Conservation (phyloP, 1,140 invertebrate genomes). For the Cyrtorhinus lividipennis region DNA sequence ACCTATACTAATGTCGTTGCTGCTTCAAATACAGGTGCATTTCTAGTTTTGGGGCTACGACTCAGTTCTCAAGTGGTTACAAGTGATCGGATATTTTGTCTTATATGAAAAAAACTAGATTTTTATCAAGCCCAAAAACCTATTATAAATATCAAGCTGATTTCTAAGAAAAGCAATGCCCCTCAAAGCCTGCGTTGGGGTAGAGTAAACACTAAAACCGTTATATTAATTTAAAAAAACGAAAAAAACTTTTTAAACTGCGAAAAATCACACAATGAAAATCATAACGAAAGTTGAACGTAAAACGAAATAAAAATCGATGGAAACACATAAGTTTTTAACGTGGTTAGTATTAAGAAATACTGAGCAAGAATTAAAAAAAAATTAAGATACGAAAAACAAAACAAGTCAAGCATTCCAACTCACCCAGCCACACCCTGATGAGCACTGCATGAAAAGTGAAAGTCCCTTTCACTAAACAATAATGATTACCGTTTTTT, state of each 20-base stretch:
- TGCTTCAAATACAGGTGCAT: no score
- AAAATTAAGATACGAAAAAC: conserved; percentile 1
- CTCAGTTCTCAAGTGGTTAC: no score
- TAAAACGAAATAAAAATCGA: neutral
- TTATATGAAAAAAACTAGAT: no score
- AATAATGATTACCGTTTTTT: conserved; percentile 7
- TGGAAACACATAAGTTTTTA: neutral
- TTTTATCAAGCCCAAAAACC: no score
- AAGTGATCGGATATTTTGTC: no score
- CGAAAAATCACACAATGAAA: neutral
- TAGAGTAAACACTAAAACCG: neutral
- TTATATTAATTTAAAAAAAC: neutral
- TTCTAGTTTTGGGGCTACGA: no score
- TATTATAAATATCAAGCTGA: no score
- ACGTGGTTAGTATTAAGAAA: neutral
- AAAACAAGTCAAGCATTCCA: conserved; percentile 6
- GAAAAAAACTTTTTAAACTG: neutral
- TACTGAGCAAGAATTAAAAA: conserved; percentile 1
- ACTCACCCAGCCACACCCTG: conserved; percentile 5
- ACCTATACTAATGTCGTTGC: no score
- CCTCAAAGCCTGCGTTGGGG: conserved; percentile 6
- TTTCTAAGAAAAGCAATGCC: conserved; percentile 9
- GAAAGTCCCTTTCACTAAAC: conserved; percentile 8
- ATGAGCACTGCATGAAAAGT: conserved; percentile 9
- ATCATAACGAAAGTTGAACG: neutral